Base-by-base conservation (phyloP, 1,140 invertebrate genomes). In the Drosophila yakuba region DNA sequence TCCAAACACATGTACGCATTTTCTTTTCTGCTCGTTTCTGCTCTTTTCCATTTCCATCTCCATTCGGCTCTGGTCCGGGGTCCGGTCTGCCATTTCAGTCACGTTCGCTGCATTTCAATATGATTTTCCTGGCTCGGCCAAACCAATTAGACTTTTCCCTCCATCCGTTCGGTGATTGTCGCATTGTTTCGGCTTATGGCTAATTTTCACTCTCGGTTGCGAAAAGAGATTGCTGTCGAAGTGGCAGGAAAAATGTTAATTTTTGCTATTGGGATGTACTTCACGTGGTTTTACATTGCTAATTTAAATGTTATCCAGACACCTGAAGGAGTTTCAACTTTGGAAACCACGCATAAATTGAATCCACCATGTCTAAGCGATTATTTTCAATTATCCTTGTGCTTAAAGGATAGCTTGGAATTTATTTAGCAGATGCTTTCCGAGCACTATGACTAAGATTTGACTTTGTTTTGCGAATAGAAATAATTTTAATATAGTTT, bases 41-140 rank as follows among this genome's bases (percentile, higher is more conserved):
- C 38, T 39, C 32, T 8, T 10, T 8, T 0, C 8, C 32, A 32
- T 32, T 32, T 17, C 23, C n/a, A 17, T 71, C 36, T 48, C 25
- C 25, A 56, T 23, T 57, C 44, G 15, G 23, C 62, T 41, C 4
- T 28, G 48, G 14, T 57, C 35, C 32, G 17, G 17, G 1, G 17
- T 47, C 15, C 20, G 32, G 57, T 58, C 72, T 59, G 32, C 72
- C 73, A 76, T 76, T 76, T 76, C 54, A 47, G 73, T 76, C 73
- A 76, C 73, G 73, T 76, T 76, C 74, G 60, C 52, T 59, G 61
- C 73, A 75, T 76, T 76, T 76, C 73, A 76, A 76, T 76, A 76
- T 55, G 72, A 71, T 71, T 72, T 72, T 71, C 52, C 67, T 71
- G 67, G 43, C n/a, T 54, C 48, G 54, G 60, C 57, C 72, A 75